phyloP scores from a whole-genome alignment of 30 jellyfish, hydroid and myxozoan species.

The Hydractinia echinata region DNA sequence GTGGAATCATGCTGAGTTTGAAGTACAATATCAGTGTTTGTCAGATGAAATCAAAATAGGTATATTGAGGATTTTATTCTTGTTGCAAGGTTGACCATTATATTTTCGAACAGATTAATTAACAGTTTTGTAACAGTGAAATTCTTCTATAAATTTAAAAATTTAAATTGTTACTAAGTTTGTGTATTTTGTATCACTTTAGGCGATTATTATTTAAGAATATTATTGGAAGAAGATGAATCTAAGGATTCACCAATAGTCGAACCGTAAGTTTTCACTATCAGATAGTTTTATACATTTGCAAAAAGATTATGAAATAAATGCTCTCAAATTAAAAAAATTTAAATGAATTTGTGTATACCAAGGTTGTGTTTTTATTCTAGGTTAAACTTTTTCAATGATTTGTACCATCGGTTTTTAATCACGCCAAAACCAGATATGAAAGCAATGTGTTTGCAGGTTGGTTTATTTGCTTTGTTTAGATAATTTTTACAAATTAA shows the following conservation, averaged over 20 bases:
- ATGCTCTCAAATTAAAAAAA: not conserved
- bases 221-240: slow-evolving; percentile 81
- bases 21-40: slow-evolving; percentile 78
- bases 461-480: not conserved
- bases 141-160: not conserved
- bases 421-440: slow-evolving; percentile 85
- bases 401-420: slow-evolving; percentile 87
- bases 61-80: not conserved
- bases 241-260: slow-evolving; percentile 63
- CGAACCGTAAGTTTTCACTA: slow-evolving; percentile 61
- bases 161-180: not conserved
- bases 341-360: not conserved
- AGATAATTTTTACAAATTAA: too few species aligned
- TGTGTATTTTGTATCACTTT: not conserved
- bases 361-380: not conserved
- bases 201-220: slow-evolving; percentile 90
- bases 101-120: not conserved
- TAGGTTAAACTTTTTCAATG: slow-evolving; percentile 78
- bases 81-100: not conserved
- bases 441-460: slow-evolving; percentile 98
- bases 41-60: slow-evolving; percentile 90
- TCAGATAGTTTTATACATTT: too few species aligned
- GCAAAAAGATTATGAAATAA: not conserved
- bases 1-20: slow-evolving; percentile 98
- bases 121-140: too few species aligned